Percentiles rank a stretch among this genome's conserved stretches.
Conservation (phyloP, 2,797 vertebrate genomes). For the Pelodytes ibericus region DNA sequence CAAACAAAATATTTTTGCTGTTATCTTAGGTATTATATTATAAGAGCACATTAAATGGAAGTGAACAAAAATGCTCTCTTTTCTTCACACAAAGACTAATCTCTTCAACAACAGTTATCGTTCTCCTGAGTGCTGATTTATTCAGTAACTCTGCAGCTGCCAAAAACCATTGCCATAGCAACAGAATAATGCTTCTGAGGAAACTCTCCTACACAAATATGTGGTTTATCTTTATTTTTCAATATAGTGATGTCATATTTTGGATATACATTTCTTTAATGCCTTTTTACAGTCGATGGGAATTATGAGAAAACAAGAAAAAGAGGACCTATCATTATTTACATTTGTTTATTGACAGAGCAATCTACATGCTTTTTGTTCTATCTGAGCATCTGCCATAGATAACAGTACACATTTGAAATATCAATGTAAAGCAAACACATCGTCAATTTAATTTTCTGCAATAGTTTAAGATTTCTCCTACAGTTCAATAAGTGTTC, state of each 20-base stretch:
- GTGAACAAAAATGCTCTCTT: conserved; percentile 32
- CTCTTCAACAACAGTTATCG: conserved; percentile 43
- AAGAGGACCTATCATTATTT: no score
- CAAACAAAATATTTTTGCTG: conserved; percentile 30
- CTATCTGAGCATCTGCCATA: no score
- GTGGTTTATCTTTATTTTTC: conserved; percentile 6
- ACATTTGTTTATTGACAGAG: no score
- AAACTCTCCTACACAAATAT: conserved; percentile 23
- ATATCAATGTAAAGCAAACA: no score
- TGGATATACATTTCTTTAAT: neutral
- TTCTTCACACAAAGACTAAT: conserved; percentile 45
- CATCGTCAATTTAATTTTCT: no score
- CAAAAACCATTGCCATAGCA: conserved; percentile 45
- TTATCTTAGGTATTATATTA: conserved; percentile 40
- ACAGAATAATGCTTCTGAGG: conserved; percentile 41
- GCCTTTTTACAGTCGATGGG: neutral
- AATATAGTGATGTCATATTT: neutral
- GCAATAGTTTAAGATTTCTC: no score
- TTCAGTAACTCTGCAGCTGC: conserved; percentile 40
- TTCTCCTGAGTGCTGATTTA: conserved; percentile 53
- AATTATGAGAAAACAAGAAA: neutral
- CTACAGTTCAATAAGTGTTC: no score
- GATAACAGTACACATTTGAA: no score
- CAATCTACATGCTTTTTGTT: no score
- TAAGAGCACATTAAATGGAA: conserved; percentile 38